Percentiles rank a stretch among this genome's conserved stretches.
Conservation (phyloP, 2,113 vertebrate genomes). For the Zosterops pallidus region DNA sequence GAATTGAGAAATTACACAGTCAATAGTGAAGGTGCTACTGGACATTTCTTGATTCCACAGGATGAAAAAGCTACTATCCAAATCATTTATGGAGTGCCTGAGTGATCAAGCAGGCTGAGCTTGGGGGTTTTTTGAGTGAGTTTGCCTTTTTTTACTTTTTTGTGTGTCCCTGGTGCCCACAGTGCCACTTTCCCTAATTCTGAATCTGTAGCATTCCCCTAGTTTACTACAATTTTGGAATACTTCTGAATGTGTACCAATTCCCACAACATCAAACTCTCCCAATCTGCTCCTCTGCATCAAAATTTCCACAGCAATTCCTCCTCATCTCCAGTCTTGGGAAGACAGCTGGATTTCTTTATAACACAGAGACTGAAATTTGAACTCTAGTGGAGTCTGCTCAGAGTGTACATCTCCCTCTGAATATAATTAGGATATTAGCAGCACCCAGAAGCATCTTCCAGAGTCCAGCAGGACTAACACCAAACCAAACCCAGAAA, state of each 20-base stretch:
- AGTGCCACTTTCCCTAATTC: neutral
- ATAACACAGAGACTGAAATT: neutral
- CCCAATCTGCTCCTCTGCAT: neutral
- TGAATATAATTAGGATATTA: neutral
- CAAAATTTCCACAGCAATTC: neutral
- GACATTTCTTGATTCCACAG: neutral
- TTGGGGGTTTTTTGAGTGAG: accelerated
- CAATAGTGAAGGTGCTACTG: neutral
- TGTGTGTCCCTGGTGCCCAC: neutral
- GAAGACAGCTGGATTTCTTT: neutral
- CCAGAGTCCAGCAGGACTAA: neutral
- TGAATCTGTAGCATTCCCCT: neutral
- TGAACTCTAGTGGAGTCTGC: neutral
- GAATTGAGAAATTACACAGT: neutral
- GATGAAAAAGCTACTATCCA: neutral
- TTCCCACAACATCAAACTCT: neutral
- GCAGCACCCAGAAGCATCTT: neutral
- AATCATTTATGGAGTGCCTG: neutral
- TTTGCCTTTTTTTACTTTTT: neutral
- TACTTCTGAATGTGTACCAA: too few relatives aligned
- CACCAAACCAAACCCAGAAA: neutral
- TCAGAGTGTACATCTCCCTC: neutral
- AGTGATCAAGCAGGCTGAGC: neutral
- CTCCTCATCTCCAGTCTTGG: neutral
- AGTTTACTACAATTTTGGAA: neutral